Conservation (phyloP, 2,888 invertebrate genomes). For the Drosophila pseudotakahashii region DNA sequence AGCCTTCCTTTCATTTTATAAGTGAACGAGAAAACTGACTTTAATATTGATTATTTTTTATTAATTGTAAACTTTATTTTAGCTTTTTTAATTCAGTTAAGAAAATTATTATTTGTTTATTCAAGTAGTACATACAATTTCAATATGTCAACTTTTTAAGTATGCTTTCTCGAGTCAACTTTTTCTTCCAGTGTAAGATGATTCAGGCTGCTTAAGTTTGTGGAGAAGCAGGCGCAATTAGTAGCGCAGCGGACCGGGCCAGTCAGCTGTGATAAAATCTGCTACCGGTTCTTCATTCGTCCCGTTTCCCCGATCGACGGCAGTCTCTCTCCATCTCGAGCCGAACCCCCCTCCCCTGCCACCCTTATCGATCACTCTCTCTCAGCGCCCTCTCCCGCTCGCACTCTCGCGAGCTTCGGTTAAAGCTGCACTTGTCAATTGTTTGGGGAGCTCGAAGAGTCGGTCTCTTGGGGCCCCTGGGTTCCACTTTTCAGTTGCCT, state of each 20-base stretch:
- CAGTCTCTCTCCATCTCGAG: neutral
- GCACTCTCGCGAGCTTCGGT: constrained; percentile 49
- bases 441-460: constrained; percentile 23
- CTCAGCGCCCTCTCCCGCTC: constrained; percentile 2
- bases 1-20: too few species aligned
- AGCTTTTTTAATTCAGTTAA: too few species aligned
- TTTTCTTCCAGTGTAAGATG: constrained; percentile 14
- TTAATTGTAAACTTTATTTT: too few species aligned
- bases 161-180: too few species aligned
- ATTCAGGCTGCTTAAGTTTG: constrained; percentile 14
- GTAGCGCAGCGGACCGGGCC: neutral
- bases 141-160: too few species aligned
- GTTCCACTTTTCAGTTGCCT: constrained; percentile 49
- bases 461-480: constrained; percentile 39
- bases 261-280: constrained; percentile 45
- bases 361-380: neutral
- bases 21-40: too few species aligned
- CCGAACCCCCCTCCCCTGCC: neutral
- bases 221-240: constrained; percentile 21
- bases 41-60: too few species aligned
- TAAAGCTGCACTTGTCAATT: constrained; percentile 65
- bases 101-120: too few species aligned
- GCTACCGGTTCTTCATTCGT: neutral
- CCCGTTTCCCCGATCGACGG: neutral
- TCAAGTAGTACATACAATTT: too few species aligned